Conservation (phyloP, 2,113 vertebrate species). For the Sapayoa aenigma region DNA sequence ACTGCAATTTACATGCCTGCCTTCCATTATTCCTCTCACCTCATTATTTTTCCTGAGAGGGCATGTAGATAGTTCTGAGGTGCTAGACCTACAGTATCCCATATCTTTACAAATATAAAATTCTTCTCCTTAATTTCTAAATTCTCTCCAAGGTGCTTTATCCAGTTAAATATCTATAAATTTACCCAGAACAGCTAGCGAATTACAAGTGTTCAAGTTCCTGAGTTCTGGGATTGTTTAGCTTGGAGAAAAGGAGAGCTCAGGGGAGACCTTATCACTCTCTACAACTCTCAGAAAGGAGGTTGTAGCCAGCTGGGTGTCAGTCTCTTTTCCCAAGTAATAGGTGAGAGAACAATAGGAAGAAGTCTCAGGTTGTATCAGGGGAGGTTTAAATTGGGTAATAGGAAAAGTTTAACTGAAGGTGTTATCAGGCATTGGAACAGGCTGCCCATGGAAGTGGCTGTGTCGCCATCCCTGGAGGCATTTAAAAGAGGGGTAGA, state of each 20-base stretch:
- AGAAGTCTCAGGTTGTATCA: background rate
- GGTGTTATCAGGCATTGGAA: background rate
- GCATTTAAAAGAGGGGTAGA: background rate
- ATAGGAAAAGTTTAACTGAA: background rate
- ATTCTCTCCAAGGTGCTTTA: background rate
- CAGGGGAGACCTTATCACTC: background rate
- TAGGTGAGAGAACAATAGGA: background rate
- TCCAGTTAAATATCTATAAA: background rate
- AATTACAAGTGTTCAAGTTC: background rate
- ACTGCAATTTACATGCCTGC: background rate
- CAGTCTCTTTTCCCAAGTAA: background rate
- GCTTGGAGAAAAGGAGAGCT: background rate
- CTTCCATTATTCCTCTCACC: background rate
- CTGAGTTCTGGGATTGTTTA: background rate
- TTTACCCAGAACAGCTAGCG: background rate
- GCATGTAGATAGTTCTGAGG: background rate
- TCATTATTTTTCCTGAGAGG: background rate
- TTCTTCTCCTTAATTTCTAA: background rate
- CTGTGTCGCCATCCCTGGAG: background rate
- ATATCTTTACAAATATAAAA: background rate
- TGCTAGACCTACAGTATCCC: background rate
- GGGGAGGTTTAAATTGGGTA: background rate
- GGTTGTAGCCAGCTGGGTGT: background rate
- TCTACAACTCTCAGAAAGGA: background rate
- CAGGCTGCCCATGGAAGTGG: background rate